Evolutionary conservation across 1,140 invertebrate genomes (phyloP), one percentile per base, ranked within the genome.

Genomic region (Condylostylus longicornis): DNA sequence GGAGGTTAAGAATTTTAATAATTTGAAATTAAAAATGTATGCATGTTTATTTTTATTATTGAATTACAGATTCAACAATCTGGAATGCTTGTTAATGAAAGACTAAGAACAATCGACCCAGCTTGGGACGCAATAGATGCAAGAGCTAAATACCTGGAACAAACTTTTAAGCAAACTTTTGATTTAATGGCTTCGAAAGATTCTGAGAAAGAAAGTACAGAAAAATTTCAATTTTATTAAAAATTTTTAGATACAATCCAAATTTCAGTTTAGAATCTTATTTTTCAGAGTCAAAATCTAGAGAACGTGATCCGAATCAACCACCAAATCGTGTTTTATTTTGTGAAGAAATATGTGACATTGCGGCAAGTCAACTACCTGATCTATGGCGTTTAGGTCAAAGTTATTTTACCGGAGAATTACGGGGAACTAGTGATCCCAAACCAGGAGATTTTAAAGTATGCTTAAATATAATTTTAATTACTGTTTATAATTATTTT

Each of bases 51-150:
- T 35, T 18, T 22, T 12, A 9, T 25, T 35, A 17, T 17, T 35
- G 18, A 32, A 35, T 42, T 45, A 12, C 45, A 74, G 72, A 33
- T 54, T 3, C 57, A 60, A 33, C 58, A 61, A 35, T 50, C 43
- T 9, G 57, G 57, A n/a, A 58, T 46, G 2, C 33, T 34, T 0
- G 47, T 55, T 36, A 51, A 48, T 17, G 53, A 60, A 6, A 49
- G 50, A 7, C 18, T 60, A 15, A 44, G 49, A 2, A 54, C 50
- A 18, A 45, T 42, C 2, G 89, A 96, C 66, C 86, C 89, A 2
- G 89, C 87, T 2, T 97, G 91, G 91, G 78, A 87, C 45, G 88
- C 85, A 14, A 81, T 97, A 41, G 72, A 66, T n/a, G 76, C 76
- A 38, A 76, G 82, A 36, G 78, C 81, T 43, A 71, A 77, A 22